A percentile compares a stretch with the other conserved stretches of the same genome.
These are phyloP conservation scores for Hirtodrosophila alboralis DNA, from an alignment of 2,888 invertebrate species.

Conservation along the genomic window DNA sequence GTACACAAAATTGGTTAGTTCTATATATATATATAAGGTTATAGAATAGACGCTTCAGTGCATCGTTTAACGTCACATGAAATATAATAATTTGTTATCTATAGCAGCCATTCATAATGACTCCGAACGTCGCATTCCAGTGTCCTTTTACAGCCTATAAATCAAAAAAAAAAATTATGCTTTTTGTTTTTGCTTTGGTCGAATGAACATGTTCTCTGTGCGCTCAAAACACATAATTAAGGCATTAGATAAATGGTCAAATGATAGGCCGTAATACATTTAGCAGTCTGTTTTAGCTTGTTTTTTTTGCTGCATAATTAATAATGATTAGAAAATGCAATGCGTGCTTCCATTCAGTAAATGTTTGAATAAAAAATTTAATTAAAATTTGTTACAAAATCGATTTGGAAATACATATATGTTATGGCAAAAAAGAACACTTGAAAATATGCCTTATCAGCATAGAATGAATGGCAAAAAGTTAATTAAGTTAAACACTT, in stretches of 20 bases:
- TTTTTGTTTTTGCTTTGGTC: slow-evolving; percentile 16
- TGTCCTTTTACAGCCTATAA: slow-evolving; percentile 40
- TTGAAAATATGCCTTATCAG: too few species aligned
- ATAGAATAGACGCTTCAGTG: too few species aligned
- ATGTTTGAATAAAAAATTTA: slow-evolving; percentile 12
- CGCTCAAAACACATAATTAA: slow-evolving; percentile 55
- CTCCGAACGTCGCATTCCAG: background rate
- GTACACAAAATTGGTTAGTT: slow-evolving; percentile 10
- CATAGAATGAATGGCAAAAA: too few species aligned
- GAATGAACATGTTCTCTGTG: background rate
- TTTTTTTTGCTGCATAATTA: slow-evolving; percentile 32
- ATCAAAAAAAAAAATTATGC: slow-evolving; percentile 55
- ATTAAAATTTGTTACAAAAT: slow-evolving; percentile 35
- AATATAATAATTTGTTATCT: slow-evolving; percentile 53
- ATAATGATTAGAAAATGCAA: slow-evolving; percentile 67
- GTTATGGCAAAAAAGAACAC: too few species aligned
- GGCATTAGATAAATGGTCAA: slow-evolving; percentile 38
- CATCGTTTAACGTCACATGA: slow-evolving; percentile 36
- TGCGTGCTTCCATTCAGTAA: slow-evolving; percentile 27
- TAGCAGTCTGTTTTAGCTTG: background rate
- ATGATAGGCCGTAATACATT: slow-evolving; percentile 15
- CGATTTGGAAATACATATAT: slow-evolving; percentile 1
- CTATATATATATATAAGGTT: background rate
- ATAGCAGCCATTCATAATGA: slow-evolving; percentile 1
- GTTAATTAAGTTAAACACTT: too few species aligned